Evolutionary conservation across 2,888 invertebrate genomes (phyloP).

Genomic region (Trilocha varians): DNA sequence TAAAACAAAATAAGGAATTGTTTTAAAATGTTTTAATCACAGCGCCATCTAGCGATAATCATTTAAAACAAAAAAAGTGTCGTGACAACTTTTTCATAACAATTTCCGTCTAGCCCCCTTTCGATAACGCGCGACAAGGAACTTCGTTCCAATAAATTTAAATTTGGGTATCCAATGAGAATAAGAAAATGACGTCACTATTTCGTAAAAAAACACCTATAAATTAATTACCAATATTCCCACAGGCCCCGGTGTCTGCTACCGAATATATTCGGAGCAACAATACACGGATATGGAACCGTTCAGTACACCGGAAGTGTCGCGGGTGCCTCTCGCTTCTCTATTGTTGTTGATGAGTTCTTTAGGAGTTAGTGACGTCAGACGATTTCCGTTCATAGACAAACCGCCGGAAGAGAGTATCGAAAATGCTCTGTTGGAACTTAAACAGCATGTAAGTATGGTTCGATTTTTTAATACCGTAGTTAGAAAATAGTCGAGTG

Average conservation of each 20-base stretch:
- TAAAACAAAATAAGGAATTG: too few relatives aligned
- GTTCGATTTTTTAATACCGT: not conserved
- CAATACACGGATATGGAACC: slow-evolving; percentile 85
- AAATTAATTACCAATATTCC: not conserved
- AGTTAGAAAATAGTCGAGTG: not conserved
- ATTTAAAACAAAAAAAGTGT: too few relatives aligned
- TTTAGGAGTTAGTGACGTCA: slow-evolving; percentile 91
- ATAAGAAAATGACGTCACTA: too few relatives aligned
- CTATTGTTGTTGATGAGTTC: slow-evolving; percentile 93
- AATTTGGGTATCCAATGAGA: too few relatives aligned
- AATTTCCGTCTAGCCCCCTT: too few relatives aligned
- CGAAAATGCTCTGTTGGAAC: slow-evolving; percentile 87
- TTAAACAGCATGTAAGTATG: slow-evolving; percentile 87
- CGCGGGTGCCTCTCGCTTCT: slow-evolving; percentile 94
- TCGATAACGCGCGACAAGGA: too few relatives aligned
- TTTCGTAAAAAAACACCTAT: not conserved
- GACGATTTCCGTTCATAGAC: slow-evolving; percentile 96
- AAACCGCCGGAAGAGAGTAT: slow-evolving; percentile 88
- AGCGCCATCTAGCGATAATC: too few relatives aligned
- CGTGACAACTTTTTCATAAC: too few relatives aligned
- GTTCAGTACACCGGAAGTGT: slow-evolving; percentile 94
- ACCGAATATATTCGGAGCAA: slow-evolving; percentile 88
- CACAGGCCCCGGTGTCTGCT: slow-evolving; percentile 94
- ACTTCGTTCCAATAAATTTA: too few relatives aligned
- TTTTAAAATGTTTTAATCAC: too few relatives aligned